These are phyloP conservation scores for Toxostoma redivivum DNA, from an alignment of 2,113 vertebrate species.

Conservation along the genomic window DNA sequence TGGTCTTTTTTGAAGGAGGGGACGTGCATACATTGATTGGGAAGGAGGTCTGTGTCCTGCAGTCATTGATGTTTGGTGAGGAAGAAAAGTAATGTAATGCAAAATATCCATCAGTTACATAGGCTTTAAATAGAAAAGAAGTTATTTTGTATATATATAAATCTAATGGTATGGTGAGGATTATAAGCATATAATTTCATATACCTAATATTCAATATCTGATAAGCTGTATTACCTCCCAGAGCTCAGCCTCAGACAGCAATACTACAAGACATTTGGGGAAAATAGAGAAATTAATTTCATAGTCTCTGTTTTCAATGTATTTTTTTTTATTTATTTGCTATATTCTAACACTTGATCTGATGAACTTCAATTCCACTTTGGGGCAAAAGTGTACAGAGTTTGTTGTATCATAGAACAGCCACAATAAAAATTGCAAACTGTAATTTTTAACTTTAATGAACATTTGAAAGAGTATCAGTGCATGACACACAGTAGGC, in stretches of 20 bases:
- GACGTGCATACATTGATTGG: not conserved
- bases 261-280: not conserved
- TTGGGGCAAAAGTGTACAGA: not conserved
- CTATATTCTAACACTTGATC: not conserved
- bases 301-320: not conserved
- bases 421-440: not conserved
- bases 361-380: not conserved
- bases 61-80: not conserved
- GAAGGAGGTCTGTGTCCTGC: not conserved
- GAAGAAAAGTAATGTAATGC: not conserved
- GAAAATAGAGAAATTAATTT: not conserved
- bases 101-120: not conserved
- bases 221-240: not conserved
- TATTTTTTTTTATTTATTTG: not conserved
- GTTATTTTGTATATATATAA: not conserved
- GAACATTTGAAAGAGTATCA: not conserved
- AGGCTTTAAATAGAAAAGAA: not conserved
- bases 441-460: not conserved
- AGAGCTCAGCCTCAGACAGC: not conserved
- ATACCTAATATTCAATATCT: not conserved
- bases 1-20: constrained; percentile 14
- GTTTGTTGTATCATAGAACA: not conserved
- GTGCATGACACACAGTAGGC: fast-evolving
- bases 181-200: not conserved
- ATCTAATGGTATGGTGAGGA: not conserved